Conservation (phyloP, 2,113 vertebrate species). For the Callionymus lyra region DNA sequence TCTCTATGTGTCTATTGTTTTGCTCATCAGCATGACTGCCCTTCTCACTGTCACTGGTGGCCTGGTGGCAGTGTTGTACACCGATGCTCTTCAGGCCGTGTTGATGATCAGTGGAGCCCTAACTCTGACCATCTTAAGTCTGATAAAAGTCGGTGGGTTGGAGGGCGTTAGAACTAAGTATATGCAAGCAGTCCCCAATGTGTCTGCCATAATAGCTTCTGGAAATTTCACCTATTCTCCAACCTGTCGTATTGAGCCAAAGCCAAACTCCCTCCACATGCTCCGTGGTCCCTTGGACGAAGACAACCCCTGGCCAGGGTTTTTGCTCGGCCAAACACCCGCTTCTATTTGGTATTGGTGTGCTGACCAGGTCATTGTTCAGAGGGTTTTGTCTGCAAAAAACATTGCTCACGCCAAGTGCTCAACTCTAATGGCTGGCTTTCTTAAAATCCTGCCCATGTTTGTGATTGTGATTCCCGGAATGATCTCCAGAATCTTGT, state of each 20-base stretch:
- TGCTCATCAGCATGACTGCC: conserved; percentile 91
- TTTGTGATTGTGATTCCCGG: conserved; percentile 96
- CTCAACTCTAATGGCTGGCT: conserved; percentile 92
- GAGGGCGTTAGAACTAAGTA: conserved; percentile 88
- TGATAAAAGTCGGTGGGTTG: conserved; percentile 83
- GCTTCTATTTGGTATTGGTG: conserved; percentile 99
- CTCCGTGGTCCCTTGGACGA: conserved; percentile 86
- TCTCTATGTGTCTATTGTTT: conserved; percentile 86
- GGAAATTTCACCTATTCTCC: conserved; percentile 82
- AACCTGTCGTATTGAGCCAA: conserved; percentile 81
- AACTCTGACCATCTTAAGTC: conserved; percentile 84
- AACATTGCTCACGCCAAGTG: conserved; percentile 91
- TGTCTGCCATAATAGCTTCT: conserved; percentile 76
- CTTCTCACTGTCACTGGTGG: conserved; percentile 91
- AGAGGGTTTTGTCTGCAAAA: conserved; percentile 91
- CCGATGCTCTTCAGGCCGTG: conserved; percentile 90
- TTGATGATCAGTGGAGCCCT: conserved; percentile 93
- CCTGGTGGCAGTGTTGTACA: conserved; percentile 93
- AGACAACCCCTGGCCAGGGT: conserved; percentile 95
- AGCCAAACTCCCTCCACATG: conserved; percentile 80
- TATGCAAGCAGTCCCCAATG: conserved; percentile 86
- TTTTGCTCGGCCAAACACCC: conserved; percentile 90
- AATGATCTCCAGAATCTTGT: conserved; percentile 95
- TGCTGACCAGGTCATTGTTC: conserved; percentile 96
- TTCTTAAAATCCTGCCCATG: conserved; percentile 93